A percentile compares a stretch with the other conserved stretches of the same genome.
These are phyloP conservation scores for Triplophysa rosa DNA, from an alignment of 2,113 vertebrate genomes.

Conservation along the genomic window DNA sequence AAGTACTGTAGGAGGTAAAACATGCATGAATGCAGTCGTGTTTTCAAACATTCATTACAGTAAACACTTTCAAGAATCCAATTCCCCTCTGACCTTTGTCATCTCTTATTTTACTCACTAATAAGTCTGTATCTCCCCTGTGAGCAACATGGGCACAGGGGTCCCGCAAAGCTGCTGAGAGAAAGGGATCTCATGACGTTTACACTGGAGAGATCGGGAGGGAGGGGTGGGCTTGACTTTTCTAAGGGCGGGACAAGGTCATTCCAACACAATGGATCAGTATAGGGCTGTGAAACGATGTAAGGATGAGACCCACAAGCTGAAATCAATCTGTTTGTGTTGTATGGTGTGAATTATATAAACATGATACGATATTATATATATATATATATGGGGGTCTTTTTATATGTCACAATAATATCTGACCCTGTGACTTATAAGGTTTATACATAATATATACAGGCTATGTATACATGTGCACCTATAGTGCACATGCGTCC, in stretches of 20 bases:
- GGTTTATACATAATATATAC: slow-evolving; percentile 1
- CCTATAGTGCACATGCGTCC: slow-evolving; percentile 1
- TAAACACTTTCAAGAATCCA: slow-evolving; percentile 57
- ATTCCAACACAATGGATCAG: slow-evolving; percentile 63
- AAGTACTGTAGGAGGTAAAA: no score
- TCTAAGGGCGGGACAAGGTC: slow-evolving; percentile 65
- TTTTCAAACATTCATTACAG: slow-evolving; percentile 31
- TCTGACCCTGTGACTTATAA: neutral
- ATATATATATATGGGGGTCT: no score
- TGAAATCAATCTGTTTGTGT: neutral
- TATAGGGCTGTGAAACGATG: slow-evolving; percentile 21
- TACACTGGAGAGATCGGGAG: slow-evolving; percentile 55
- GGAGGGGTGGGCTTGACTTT: slow-evolving; percentile 35
- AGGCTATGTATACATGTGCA: neutral
- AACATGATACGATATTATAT: no score
- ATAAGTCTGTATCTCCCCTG: slow-evolving; percentile 69
- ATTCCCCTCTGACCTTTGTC: slow-evolving; percentile 65
- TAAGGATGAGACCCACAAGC: neutral
- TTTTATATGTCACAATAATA: no score
- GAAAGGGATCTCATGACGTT: slow-evolving; percentile 62
- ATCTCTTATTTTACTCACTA: slow-evolving; percentile 69
- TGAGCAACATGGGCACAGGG: slow-evolving; percentile 68
- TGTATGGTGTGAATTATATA: neutral
- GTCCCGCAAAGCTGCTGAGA: slow-evolving; percentile 72
- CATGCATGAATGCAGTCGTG: slow-evolving; percentile 16